Percentiles rank a stretch among this genome's conserved stretches.
Evolutionary conservation across 1,140 invertebrate genomes (phyloP).

Genomic region (Tetragnatha versicolor): DNA sequence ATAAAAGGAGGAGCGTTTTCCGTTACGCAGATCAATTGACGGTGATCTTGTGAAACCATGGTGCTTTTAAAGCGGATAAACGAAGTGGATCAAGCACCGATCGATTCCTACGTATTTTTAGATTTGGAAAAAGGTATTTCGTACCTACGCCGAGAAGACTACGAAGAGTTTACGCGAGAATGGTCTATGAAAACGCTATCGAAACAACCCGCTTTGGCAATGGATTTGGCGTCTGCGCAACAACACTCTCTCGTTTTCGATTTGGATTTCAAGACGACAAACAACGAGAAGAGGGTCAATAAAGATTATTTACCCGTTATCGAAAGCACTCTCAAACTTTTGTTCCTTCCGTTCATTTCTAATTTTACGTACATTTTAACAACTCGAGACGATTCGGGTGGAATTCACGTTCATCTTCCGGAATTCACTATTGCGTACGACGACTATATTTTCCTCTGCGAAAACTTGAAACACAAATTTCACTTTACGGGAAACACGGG

Average conservation of each 20-base stretch:
- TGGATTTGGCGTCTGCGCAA: neutral
- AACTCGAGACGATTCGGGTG: neutral
- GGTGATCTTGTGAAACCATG: too few relatives aligned
- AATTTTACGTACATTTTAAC: neutral
- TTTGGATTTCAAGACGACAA: neutral
- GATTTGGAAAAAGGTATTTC: neutral
- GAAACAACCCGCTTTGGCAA: neutral
- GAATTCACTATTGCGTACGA: neutral
- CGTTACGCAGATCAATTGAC: too few relatives aligned
- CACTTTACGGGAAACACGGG: too few relatives aligned
- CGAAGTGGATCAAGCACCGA: too few relatives aligned
- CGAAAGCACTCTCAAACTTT: neutral
- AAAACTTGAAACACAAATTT: neutral
- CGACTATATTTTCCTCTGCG: constrained; percentile 4
- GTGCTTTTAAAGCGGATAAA: too few relatives aligned
- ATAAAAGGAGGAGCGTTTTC: too few relatives aligned
- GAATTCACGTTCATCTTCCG: neutral
- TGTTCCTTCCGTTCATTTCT: neutral
- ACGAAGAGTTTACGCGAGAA: neutral
- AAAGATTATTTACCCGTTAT: neutral
- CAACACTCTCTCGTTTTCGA: neutral
- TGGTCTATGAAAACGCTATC: neutral
- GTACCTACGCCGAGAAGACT: neutral
- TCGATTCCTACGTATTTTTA: neutral
- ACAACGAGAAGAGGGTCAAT: too few relatives aligned